These are phyloP conservation scores for Leptodactylus fallax DNA, from an alignment of 2,797 vertebrate genomes.

Conservation along the genomic window DNA sequence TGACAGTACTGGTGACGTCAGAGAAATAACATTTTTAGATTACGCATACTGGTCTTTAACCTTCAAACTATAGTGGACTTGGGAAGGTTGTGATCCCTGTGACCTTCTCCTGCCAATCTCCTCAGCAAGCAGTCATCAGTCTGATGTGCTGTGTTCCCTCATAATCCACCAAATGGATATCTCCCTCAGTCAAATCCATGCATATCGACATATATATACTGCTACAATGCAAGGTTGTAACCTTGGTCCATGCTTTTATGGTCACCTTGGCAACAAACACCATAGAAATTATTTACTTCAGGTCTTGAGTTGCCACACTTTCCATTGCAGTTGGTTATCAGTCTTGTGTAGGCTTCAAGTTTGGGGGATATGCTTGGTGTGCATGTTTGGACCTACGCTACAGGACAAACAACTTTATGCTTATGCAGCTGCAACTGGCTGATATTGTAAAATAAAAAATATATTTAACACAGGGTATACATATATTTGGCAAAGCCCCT, in stretches of 20 bases:
- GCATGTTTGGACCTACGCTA: no score
- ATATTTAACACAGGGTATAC: no score
- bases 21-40: neutral
- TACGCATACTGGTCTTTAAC: neutral
- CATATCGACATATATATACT: neutral
- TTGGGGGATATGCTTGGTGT: no score
- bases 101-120: no score
- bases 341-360: no score
- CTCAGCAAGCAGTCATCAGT: neutral
- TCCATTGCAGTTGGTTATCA: neutral
- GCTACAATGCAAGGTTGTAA: neutral
- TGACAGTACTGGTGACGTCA: neutral
- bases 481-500: no score
- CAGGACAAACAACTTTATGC: no score
- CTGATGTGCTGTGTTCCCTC: neutral
- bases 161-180: neutral
- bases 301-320: neutral
- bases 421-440: no score
- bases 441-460: no score
- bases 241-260: slow-evolving; percentile 9
- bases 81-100: neutral
- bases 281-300: slow-evolving; percentile 3
- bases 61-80: neutral
- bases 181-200: neutral
- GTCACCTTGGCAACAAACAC: slow-evolving; percentile 48